phyloP scores from a whole-genome alignment of 2,888 invertebrate species.

The Drosophila testacea region DNA sequence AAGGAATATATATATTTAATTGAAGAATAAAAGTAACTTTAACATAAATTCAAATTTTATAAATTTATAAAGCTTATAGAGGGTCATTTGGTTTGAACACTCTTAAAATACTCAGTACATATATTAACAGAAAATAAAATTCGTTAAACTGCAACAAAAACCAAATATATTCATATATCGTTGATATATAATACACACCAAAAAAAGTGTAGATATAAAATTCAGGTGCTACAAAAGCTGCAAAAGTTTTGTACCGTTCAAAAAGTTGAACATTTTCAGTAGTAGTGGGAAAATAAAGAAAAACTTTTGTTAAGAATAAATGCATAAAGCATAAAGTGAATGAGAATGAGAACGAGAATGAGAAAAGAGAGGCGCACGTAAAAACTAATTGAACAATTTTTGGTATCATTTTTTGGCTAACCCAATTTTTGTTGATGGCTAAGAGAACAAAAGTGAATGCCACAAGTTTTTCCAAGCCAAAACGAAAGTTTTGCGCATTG shows the following conservation, averaged over 20 bases:
- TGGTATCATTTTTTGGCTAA: conserved; percentile 54
- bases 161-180: conserved; percentile 16
- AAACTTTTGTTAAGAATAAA: conserved; percentile 54
- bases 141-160: conserved; percentile 15
- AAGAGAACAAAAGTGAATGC: conserved; percentile 61
- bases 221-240: conserved; percentile 50
- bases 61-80: too few relatives aligned
- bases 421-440: conserved; percentile 33
- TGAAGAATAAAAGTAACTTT: not conserved
- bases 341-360: conserved; percentile 5
- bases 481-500: conserved; percentile 48
- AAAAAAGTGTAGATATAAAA: conserved; percentile 25
- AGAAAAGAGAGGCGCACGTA: conserved; percentile 27
- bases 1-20: not conserved
- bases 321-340: conserved; percentile 51
- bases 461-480: conserved; percentile 46
- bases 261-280: conserved; percentile 46
- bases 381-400: conserved; percentile 66
- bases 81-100: too few relatives aligned
- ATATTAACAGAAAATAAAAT: not conserved
- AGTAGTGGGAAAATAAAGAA: conserved; percentile 13
- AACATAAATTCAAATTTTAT: too few relatives aligned
- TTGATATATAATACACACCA: conserved; percentile 18
- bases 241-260: conserved; percentile 37
- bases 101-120: not conserved